These are phyloP conservation scores for Mus spretus DNA, from an alignment of 2,797 vertebrate genomes.

Conservation along the genomic window DNA sequence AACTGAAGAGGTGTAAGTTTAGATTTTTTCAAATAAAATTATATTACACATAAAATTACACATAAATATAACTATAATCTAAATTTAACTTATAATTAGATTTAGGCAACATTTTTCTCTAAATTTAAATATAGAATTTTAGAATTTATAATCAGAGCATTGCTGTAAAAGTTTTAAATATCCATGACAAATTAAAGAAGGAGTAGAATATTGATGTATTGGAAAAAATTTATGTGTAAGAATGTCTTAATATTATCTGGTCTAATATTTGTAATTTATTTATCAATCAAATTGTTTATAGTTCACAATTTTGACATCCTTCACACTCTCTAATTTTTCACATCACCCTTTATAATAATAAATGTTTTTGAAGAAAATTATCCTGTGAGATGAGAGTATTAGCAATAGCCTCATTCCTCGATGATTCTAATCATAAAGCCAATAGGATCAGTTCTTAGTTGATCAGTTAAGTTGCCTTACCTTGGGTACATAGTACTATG, in stretches of 20 bases:
- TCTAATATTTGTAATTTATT: constrained; percentile 1
- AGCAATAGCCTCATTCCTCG: background rate
- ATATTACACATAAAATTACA: background rate
- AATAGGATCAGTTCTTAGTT: constrained; percentile 12
- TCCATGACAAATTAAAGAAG: constrained; percentile 15
- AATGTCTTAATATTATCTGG: constrained; percentile 45
- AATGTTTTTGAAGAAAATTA: constrained; percentile 3
- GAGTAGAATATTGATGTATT: background rate
- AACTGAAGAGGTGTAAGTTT: background rate
- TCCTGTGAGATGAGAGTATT: background rate
- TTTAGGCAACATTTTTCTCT: background rate
- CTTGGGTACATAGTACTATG: background rate
- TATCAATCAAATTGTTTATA: constrained; percentile 14
- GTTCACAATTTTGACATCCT: background rate
- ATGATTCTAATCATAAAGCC: background rate
- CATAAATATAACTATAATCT: background rate
- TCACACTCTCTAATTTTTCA: background rate
- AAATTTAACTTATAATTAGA: constrained; percentile 7
- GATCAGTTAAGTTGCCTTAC: constrained; percentile 1
- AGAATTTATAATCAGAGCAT: background rate
- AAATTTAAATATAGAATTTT: constrained; percentile 41
- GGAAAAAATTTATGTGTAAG: constrained; percentile 20
- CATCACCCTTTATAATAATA: constrained; percentile 4
- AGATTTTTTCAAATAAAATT: constrained; percentile 43
- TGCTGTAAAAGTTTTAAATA: background rate